Evolutionary conservation across 2,113 vertebrate species (phyloP).

Genomic region (Pimephales promelas): DNA sequence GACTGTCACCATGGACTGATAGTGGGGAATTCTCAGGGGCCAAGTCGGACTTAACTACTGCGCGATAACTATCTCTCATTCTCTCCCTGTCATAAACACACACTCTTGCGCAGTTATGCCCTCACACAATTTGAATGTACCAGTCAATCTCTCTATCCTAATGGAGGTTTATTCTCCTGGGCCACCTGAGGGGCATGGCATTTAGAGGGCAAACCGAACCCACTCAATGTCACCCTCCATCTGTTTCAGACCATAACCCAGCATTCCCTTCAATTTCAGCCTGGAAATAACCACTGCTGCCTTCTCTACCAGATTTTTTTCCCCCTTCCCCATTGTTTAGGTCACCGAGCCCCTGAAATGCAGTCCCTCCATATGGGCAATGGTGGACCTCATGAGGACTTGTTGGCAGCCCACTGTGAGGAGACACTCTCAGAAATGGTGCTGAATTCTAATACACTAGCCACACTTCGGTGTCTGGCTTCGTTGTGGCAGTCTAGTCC

Average conservation of each 20-base stretch:
- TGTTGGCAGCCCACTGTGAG: conserved; percentile 30
- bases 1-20: conserved; percentile 38
- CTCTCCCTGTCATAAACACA: background rate
- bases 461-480: conserved; percentile 10
- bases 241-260: background rate
- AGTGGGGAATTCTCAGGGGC: conserved; percentile 42
- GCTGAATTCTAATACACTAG: conserved; percentile 38
- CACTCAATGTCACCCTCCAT: conserved; percentile 40
- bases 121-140: conserved; percentile 39
- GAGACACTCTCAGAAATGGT: conserved; percentile 7
- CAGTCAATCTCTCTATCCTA: conserved; percentile 25
- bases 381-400: background rate
- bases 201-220: conserved; percentile 30
- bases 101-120: background rate
- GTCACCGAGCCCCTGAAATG: conserved; percentile 3
- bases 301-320: background rate
- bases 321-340: background rate
- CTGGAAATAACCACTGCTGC: background rate
- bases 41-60: background rate
- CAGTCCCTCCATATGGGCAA: background rate
- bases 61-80: conserved; percentile 12
- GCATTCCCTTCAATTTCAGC: background rate
- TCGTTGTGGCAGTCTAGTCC: conserved; percentile 4
- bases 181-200: conserved; percentile 15
- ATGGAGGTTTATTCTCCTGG: conserved; percentile 46